Base-by-base conservation (phyloP, 1,140 invertebrate genomes). In the Lordiphosa clarofinis region DNA sequence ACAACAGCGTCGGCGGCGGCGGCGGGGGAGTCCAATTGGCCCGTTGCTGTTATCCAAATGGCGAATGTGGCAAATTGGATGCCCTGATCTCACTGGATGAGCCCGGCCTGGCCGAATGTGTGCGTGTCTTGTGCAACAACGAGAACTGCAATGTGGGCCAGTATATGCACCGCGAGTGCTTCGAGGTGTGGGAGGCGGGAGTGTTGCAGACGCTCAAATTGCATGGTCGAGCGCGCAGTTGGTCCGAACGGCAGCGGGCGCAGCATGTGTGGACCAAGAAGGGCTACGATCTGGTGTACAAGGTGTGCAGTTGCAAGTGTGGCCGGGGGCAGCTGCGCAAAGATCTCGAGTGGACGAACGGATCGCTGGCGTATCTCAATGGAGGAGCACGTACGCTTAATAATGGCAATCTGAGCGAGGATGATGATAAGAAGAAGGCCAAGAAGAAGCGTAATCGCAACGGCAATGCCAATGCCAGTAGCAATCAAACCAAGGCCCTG, bases 181-280 rank as follows among this genome's bases (percentile, higher is more conserved):
- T 98, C 90, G 95, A 98, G 28, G 91, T 93, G 46, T 99, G 96
- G 96, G 97, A 99, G 90, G 93, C 94, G 87, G 92, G 93, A 4
- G 94, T 98, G 11, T 91, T 98, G 57, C 93, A 94, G 33, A 97
- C 96, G 84, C 91, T 98, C 40, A 96, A 97, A 86, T 94, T 94
- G 5, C 96, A 95, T 90, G 96, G 96, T 9, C 90, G 97, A 11
- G 96, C 96, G 2, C 92, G 97, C 11, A 96, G 94, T 49, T 98
- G 97, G 97, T 97, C 96, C 19, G 97, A 98, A 88, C 92, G 96
- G 42, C 97, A 99, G 89, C 92, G 97, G 11, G 92, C 95, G 65
- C 97, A 98, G 90, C 98, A 99, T 88, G 90, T 99, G 53, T 99
- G 97, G 97, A 98, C 97, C 36, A 98, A 98, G 90, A 98, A 98